A percentile compares a stretch with the other conserved stretches of the same genome.
These are phyloP conservation scores for Exocentrus adspersus DNA, from an alignment of 2,888 invertebrate genomes.

Conservation along the genomic window DNA sequence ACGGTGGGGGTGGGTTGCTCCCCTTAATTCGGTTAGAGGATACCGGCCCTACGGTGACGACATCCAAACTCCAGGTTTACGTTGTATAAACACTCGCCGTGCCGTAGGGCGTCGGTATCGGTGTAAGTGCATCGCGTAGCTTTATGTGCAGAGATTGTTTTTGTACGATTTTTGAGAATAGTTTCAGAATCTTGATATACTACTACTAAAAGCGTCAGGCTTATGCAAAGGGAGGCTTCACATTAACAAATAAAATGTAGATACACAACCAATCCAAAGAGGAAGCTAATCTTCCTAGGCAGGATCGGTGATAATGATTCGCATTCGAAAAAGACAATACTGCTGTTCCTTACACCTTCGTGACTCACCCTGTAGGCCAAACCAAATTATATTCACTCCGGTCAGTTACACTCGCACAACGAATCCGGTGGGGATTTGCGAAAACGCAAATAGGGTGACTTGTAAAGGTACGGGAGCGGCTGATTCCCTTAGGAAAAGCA, in stretches of 20 bases:
- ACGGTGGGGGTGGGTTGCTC: constrained; percentile 51
- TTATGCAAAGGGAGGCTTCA: too few species aligned
- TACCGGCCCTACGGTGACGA: constrained; percentile 44
- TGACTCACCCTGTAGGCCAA: constrained; percentile 51
- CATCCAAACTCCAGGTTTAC: constrained; percentile 40
- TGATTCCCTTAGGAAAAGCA: neutral
- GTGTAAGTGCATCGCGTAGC: constrained; percentile 41
- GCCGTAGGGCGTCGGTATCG: constrained; percentile 44
- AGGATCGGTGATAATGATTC: too few species aligned
- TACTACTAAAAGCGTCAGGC: too few species aligned
- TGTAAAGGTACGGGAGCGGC: constrained; percentile 23
- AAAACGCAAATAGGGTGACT: constrained; percentile 35
- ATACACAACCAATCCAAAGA: too few species aligned
- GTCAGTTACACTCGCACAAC: constrained; percentile 60
- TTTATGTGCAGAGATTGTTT: constrained; percentile 51
- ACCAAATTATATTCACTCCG: constrained; percentile 60
- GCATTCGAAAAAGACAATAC: constrained; percentile 39
- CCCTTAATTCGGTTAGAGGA: constrained; percentile 57
- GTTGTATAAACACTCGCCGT: constrained; percentile 46
- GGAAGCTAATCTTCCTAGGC: too few species aligned
- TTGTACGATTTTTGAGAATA: constrained; percentile 14
- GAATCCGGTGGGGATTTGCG: constrained; percentile 42
- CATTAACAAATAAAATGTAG: too few species aligned
- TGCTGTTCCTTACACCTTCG: constrained; percentile 14
- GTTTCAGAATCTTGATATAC: too few species aligned